Evolutionary conservation across 2,888 invertebrate species (phyloP).

Genomic region (Ophion ventricosus): DNA sequence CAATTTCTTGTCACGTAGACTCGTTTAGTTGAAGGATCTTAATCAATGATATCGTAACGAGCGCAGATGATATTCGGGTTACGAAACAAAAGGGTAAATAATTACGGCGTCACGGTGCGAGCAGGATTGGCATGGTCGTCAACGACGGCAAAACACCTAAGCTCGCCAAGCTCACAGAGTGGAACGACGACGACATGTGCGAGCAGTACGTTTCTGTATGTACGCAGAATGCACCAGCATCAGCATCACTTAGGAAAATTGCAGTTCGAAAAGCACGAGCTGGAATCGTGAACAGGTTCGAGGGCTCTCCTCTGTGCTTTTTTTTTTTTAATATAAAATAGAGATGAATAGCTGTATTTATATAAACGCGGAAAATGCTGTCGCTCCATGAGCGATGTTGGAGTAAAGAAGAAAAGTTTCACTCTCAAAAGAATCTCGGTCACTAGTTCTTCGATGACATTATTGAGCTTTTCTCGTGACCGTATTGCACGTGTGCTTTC

Average conservation of each 20-base stretch:
- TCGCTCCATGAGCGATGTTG: not conserved
- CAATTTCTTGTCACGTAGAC: not conserved
- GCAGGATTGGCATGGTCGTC: constrained; percentile 19
- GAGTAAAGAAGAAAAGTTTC: constrained; percentile 9
- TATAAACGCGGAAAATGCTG: constrained; percentile 7
- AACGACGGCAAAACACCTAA: not conserved
- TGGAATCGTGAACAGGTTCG: constrained; percentile 27
- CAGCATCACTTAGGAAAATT: constrained; percentile 65
- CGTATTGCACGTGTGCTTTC: not conserved
- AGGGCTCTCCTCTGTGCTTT: constrained; percentile 19
- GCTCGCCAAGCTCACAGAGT: not conserved
- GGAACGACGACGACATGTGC: constrained; percentile 18
- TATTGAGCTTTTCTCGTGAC: constrained; percentile 14
- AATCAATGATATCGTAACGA: not conserved
- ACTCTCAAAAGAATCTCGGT: constrained; percentile 43
- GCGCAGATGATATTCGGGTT: not conserved
- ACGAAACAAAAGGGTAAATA: not conserved
- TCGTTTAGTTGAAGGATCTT: not conserved
- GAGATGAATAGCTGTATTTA: not conserved
- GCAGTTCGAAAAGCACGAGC: constrained; percentile 52
- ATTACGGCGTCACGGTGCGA: constrained; percentile 7
- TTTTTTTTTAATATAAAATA: constrained; percentile 8
- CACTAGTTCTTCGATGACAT: constrained; percentile 14
- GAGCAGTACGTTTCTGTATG: constrained; percentile 21
- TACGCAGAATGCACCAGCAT: constrained; percentile 40